Base-by-base conservation (phyloP, 2,113 vertebrate genomes). In the Phoxinus phoxinus region DNA sequence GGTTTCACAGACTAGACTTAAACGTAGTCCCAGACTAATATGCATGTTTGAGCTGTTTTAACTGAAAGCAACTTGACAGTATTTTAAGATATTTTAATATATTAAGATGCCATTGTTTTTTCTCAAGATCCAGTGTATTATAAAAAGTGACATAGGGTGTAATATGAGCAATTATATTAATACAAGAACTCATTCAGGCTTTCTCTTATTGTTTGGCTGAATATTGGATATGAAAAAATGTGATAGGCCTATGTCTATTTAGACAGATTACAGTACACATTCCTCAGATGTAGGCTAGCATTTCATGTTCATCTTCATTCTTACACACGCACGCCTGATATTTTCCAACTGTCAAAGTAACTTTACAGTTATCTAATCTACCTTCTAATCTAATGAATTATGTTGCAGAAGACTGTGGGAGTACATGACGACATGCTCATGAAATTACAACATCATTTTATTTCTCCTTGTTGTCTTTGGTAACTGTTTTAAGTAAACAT, bases 401-500 rank as follows among this genome's bases (percentile, higher is more conserved):
- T 23, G 53, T 7, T 78, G 51, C 51, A n/a, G 10, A 37, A 6
- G 51, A 77, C 25, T 27, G n/a, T 4, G n/a, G 41, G 44, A 10
- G 48, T 32, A 13, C 3, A 13, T 37, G 23, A 78, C 7, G 0
- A n/a, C 53, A 9, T 58, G 6, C 56, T 78, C 32, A 27, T 37
- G 30, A 78, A 41, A 78, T 59, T 63, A 76, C 35, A 87, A 58
- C 46, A 76, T 75, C 3, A 78, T n/a, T 63, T 67, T 85, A 23
- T 46, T 48, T 86, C 65, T 94, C 30, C 78, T 92, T 44, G 61
- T 90, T 12, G 48, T 92, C 72, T 89, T 91, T 91, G 94, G 93
- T 94, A 86, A 87, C 92, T 76, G 74, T 27, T 19, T 58, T 6
- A 59, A 35, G 3, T 9, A 17, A 37, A 25, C 51, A 58, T 78